These are phyloP conservation scores for Thryonomys swinderianus DNA, from an alignment of 2,113 vertebrate species.

Conservation along the genomic window DNA sequence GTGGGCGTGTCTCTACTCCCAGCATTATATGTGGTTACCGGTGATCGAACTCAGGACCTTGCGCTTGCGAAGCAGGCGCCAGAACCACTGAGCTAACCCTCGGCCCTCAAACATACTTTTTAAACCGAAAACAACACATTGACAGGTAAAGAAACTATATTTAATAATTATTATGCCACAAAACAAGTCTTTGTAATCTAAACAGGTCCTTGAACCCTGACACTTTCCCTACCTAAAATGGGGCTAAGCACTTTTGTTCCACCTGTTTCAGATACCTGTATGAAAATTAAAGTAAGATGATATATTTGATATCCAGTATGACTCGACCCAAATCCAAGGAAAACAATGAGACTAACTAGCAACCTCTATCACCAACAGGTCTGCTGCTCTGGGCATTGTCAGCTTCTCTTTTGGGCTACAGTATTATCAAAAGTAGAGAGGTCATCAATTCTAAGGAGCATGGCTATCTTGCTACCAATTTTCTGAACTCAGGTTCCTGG, in stretches of 20 bases:
- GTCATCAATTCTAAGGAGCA: neutral
- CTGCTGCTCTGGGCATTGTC: neutral
- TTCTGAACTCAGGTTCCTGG: neutral
- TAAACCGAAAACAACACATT: neutral
- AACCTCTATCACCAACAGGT: neutral
- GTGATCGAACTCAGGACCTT: no score
- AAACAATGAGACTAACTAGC: neutral
- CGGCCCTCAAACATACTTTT: neutral
- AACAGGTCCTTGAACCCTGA: constrained; percentile 25
- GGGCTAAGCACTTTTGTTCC: neutral
- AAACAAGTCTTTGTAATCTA: neutral
- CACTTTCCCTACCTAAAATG: neutral
- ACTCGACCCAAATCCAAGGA: neutral
- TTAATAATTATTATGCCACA: constrained; percentile 1
- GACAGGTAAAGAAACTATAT: neutral
- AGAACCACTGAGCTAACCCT: no score
- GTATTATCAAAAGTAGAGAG: neutral
- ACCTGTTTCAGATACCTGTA: neutral
- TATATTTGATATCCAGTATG: neutral
- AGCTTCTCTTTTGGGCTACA: neutral
- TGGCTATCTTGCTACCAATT: neutral
- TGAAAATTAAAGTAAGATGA: constrained; percentile 5
- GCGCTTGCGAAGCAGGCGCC: no score
- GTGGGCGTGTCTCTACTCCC: no score
- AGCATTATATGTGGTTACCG: no score